Conservation (phyloP, 2,113 vertebrate species). For the Psittacara wagleri region DNA sequence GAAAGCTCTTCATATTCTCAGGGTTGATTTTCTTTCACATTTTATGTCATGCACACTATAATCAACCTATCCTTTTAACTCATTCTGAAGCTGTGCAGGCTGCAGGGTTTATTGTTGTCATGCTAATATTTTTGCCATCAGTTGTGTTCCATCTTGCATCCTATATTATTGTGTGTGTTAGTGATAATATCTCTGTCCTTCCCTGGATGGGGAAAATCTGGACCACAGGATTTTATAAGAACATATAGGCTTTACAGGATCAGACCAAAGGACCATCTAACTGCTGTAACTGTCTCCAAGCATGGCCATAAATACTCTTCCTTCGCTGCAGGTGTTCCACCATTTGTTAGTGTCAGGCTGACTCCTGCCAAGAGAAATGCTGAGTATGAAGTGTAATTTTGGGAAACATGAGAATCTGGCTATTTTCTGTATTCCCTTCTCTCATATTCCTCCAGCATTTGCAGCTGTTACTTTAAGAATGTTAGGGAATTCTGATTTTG, state of each 20-base stretch:
- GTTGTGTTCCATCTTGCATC: background rate
- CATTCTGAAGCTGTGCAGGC: background rate
- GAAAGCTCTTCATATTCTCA: background rate
- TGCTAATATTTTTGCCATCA: background rate
- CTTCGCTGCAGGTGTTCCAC: background rate
- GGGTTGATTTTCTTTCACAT: background rate
- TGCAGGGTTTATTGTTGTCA: background rate
- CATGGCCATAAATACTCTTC: background rate
- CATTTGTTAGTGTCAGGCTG: background rate
- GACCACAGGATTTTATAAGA: background rate
- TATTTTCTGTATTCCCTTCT: background rate
- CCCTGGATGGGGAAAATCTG: background rate
- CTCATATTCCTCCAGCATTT: background rate
- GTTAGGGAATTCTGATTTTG: background rate
- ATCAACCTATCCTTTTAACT: background rate
- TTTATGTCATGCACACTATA: background rate
- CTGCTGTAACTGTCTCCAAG: background rate
- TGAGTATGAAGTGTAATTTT: background rate
- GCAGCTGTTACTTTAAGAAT: background rate
- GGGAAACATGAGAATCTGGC: background rate
- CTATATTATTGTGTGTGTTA: background rate
- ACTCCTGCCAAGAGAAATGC: background rate
- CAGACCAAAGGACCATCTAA: background rate
- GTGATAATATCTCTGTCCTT: background rate
- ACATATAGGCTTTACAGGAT: background rate